Conservation (phyloP, 2,888 invertebrate genomes). For the Leptogaster cylindrica region DNA sequence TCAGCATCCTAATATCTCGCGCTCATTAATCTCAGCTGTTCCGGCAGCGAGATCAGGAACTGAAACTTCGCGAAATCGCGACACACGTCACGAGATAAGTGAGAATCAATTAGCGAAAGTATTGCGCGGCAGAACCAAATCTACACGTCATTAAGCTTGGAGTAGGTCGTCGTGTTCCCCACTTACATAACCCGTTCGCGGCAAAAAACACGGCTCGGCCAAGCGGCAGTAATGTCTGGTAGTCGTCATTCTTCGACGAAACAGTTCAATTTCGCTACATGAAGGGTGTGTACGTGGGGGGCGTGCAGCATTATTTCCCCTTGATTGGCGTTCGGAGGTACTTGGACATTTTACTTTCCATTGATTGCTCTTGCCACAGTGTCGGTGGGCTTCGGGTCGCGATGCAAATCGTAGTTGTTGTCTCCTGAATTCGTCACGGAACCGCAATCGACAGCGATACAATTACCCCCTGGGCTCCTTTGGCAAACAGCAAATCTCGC, state of each 20-base stretch:
- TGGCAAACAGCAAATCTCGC: no score
- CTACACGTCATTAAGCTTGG: constrained; percentile 13
- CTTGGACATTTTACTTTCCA: constrained; percentile 14
- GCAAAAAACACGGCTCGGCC: constrained; percentile 3
- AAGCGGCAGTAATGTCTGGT: constrained; percentile 5
- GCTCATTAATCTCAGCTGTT: not conserved
- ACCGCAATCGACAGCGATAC: constrained; percentile 18
- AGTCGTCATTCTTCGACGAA: constrained; percentile 13
- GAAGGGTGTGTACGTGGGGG: constrained; percentile 21
- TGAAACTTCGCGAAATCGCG: not conserved
- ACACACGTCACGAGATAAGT: not conserved
- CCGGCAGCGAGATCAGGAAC: constrained; percentile 17
- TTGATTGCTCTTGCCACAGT: constrained; percentile 3
- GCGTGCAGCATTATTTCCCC: constrained; percentile 27
- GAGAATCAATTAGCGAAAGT: not conserved
- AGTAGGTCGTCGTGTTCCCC: constrained; percentile 25
- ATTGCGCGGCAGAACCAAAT: constrained; percentile 2
- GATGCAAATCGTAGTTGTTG: constrained; percentile 24
- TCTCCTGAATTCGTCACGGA: constrained; percentile 17
- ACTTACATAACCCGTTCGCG: constrained; percentile 11
- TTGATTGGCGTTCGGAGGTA: not conserved
- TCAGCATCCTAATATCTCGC: no score
- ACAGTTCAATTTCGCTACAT: constrained; percentile 13
- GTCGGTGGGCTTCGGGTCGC: constrained; percentile 4
- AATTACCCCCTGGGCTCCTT: constrained; percentile 6